phyloP scores from a whole-genome alignment of 23 tunicate genomes.

The Clavelina lepadiformis region DNA sequence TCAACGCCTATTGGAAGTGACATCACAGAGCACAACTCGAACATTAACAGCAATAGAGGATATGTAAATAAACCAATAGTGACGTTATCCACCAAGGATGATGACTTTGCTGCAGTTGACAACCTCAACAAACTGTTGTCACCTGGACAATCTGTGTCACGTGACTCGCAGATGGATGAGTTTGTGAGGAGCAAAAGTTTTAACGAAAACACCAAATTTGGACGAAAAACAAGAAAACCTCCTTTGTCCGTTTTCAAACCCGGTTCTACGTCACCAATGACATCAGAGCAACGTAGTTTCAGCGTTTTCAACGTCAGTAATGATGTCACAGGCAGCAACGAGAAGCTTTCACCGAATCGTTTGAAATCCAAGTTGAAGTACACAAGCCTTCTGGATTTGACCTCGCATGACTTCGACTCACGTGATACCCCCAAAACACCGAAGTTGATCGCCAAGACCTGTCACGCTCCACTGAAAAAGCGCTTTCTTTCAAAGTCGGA shows the following conservation, averaged over 20 bases:
- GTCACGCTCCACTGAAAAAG: background rate
- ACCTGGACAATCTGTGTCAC: too few relatives aligned
- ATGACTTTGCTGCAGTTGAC: too few relatives aligned
- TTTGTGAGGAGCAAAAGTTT: too few relatives aligned
- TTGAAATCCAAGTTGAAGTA: conserved; percentile 19
- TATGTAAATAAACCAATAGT: too few relatives aligned
- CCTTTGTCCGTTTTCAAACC: conserved; percentile 18
- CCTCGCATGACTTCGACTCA: conserved; percentile 13
- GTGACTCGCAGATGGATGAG: too few relatives aligned
- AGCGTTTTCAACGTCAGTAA: conserved; percentile 13
- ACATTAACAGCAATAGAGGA: too few relatives aligned
- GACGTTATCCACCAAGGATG: too few relatives aligned
- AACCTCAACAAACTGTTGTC: too few relatives aligned
- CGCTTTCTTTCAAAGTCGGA: background rate
- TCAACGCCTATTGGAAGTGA: too few relatives aligned
- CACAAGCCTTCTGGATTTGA: conserved; percentile 44
- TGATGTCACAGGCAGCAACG: background rate
- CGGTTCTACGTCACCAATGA: conserved; percentile 6
- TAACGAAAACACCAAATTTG: too few relatives aligned
- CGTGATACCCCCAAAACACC: background rate
- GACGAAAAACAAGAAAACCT: background rate
- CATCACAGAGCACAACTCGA: too few relatives aligned
- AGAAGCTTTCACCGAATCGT: background rate
- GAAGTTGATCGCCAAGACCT: conserved; percentile 3
- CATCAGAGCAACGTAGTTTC: conserved; percentile 20